Base-by-base conservation (phyloP, 2,113 vertebrate genomes). In the Cochlearius cochlearius region DNA sequence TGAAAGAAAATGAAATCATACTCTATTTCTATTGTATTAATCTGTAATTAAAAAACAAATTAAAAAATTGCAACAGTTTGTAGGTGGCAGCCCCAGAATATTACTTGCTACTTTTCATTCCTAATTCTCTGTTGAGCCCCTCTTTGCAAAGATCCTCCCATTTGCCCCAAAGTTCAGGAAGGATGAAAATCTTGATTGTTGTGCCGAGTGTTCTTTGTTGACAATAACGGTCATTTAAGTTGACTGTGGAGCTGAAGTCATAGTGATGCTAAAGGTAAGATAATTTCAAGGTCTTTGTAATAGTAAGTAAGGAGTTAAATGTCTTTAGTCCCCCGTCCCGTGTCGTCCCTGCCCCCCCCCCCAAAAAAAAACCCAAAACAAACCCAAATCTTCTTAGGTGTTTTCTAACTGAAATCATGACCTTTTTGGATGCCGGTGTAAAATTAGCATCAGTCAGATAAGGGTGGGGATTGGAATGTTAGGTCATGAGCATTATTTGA, bases 401-500 rank as follows among this genome's bases (percentile, higher is more conserved):
- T 86, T 90, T 91, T 89, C 22, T 82, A 64, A 59, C 66, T 66
- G 62, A 81, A 94, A 91, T 71, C n/a, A 49, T 69, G 71, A 87
- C 58, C 63, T 73, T 92, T 89, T 38, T 30, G 38, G 59, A 85
- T 86, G 73, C 45, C 25, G 21, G 50, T 90, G 21, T 96, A 96
- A 96, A 96, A 97, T 94, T 93, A 94, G 89, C 59, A 91, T 92
- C 69, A 30, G 89, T 91, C 45, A 91, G 66, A 95, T 82, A 79
- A 87, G 95, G 92, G 96, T 90, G 92, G 94, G 41, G 80, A 84
- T 68, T 72, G 91, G 88, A 96, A 97, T 91, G 87, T 88, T 91
- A 66, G 90, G 89, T 95, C 93, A 58, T 0, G 2, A 90, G 11
- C 81, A 64, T 89, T 92, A 88, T 69, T 90, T 95, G 41, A 74